phyloP scores from a whole-genome alignment of 2,888 invertebrate species.

The Ctena decussata region DNA sequence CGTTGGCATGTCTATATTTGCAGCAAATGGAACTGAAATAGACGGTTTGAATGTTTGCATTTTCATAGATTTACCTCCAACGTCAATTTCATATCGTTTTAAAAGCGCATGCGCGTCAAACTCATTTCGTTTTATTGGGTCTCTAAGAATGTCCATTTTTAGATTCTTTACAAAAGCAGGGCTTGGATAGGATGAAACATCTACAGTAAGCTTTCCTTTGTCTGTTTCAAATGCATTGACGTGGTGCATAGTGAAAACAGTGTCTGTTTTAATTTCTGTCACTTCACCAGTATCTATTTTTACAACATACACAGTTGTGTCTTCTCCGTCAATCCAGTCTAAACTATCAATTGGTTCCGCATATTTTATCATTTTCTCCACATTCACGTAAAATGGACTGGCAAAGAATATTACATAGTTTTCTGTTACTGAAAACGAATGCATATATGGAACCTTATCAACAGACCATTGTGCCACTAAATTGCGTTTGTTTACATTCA shows the following conservation, averaged over 20 bases:
- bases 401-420: constrained; percentile 81
- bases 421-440: constrained; percentile 81
- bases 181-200: constrained; percentile 79
- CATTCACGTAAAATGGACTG: constrained; percentile 81
- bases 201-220: constrained; percentile 71
- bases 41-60: constrained; percentile 53
- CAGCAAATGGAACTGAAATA: constrained; percentile 62
- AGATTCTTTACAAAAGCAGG: constrained; percentile 78
- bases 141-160: constrained; percentile 68
- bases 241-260: constrained; percentile 82
- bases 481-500: constrained; percentile 72
- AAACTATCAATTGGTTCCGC: constrained; percentile 78
- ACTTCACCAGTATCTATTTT: constrained; percentile 73
- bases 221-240: constrained; percentile 81
- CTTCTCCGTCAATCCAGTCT: constrained; percentile 76
- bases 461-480: constrained; percentile 77
- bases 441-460: constrained; percentile 83
- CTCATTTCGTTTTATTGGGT: constrained; percentile 70
- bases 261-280: constrained; percentile 67
- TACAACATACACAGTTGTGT: constrained; percentile 77
- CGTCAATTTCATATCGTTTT: constrained; percentile 75
- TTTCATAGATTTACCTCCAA: constrained; percentile 48
- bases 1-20: constrained; percentile 80
- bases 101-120: constrained; percentile 74
- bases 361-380: constrained; percentile 73